Evolutionary conservation across 2,797 vertebrate species (phyloP).

Genomic region (Halcyon leucocephala): DNA sequence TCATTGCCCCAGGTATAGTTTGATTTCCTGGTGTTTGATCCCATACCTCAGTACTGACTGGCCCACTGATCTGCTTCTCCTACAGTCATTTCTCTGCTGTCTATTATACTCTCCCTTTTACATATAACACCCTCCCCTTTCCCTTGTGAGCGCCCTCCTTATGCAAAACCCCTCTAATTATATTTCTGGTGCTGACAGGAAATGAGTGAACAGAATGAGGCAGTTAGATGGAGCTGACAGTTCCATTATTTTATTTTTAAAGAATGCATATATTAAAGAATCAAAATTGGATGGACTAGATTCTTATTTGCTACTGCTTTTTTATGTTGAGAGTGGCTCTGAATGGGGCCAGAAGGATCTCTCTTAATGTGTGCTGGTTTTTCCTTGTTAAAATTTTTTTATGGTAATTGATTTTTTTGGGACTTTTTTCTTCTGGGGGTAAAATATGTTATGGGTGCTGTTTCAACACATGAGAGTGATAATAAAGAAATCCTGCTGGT

Average conservation of each 20-base stretch:
- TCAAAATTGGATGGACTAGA: not conserved
- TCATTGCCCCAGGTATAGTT: not conserved
- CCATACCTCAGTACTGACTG: not conserved
- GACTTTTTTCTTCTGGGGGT: not conserved
- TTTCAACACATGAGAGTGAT: not conserved
- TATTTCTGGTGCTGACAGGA: not conserved
- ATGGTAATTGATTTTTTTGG: not conserved
- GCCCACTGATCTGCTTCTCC: not conserved
- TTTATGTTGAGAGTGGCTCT: not conserved
- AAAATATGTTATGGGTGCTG: not conserved
- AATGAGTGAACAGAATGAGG: not conserved
- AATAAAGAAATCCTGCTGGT: not conserved
- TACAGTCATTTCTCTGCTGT: not conserved
- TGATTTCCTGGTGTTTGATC: not conserved
- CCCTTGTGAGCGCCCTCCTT: not conserved
- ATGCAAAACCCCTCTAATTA: not conserved
- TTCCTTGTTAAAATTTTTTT: not conserved
- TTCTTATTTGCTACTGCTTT: not conserved
- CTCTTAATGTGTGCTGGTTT: not conserved
- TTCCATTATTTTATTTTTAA: constrained; percentile 21
- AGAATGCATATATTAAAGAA: not conserved
- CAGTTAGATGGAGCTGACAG: not conserved
- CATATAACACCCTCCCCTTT: not conserved
- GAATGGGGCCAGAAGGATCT: not conserved
- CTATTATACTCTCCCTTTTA: not conserved